Evolutionary conservation across 92 coral and sea anemone species (phyloP), one percentile per base, ranked within the genome.

Genomic region (Heliopora coerulea): DNA sequence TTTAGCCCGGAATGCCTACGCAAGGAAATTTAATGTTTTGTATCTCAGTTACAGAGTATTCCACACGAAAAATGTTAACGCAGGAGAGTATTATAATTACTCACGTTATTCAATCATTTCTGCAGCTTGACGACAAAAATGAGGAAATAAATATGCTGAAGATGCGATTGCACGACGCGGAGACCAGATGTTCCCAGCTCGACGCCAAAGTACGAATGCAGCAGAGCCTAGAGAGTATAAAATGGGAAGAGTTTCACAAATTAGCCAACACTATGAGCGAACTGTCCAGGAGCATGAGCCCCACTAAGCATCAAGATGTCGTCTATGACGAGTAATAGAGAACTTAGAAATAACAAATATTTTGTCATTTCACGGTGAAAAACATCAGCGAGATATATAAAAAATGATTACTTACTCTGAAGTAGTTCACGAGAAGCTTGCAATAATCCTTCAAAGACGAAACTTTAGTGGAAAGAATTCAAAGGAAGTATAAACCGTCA

Each of bases 171-270:
- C 95, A 88, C 35, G 98, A 93, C 52, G 83, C 91, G 0, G 98
- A 93, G 65, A 84, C 89, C 9, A 87, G 88, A 30, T 74, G 87
- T 28, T 85, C 95, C 24, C 98, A 93, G 37, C 82, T 93, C 13
- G 98, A 93, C 14, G 79, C 96, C 78, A 93, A 93, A 64, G 96
- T 90, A 46, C 89, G 96, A 61, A 86, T 93, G 95, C 96, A 93
- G 78, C 69, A 90, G 65, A 88, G 79, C 81, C 59, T 93, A 59
- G 98, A 93, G 64, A 90, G 96, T 17, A 90, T 93, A 42, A 93
- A 93, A 56, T 93, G 96, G 98, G 98, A 93, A 56, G 98, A 93
- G 80, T 93, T 93, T 74, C 96, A 93, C 54, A 93, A 93, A 72
- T 69, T 93, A 24, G 96, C 98, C 4, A 88, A 87, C 18, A 93